Conservation (phyloP, 1,140 invertebrate species). For the Thaumatotibia leucotreta region DNA sequence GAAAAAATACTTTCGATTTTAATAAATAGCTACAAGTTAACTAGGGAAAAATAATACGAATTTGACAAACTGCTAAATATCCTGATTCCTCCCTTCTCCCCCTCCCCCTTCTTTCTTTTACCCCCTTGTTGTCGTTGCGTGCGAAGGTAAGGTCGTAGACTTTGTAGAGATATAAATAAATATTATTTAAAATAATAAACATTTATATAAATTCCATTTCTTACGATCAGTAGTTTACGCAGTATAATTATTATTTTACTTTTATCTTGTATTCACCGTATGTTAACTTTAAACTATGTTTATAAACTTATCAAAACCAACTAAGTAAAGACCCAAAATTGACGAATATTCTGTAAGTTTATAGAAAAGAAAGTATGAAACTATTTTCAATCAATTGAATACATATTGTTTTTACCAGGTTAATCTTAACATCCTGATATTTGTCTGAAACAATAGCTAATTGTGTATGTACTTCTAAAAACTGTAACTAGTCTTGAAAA, state of each 20-base stretch:
- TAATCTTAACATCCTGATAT: background rate
- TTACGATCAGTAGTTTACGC: background rate
- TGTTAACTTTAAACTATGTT: background rate
- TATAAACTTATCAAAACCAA: constrained; percentile 1
- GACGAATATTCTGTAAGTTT: background rate
- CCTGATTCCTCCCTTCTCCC: too few species aligned
- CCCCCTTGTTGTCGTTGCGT: constrained; percentile 28
- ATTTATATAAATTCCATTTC: background rate
- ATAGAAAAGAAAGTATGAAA: background rate
- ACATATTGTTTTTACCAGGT: background rate
- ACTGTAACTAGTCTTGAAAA: background rate
- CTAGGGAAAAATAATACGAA: too few species aligned
- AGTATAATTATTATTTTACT: background rate
- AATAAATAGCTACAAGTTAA: too few species aligned
- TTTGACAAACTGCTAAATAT: too few species aligned
- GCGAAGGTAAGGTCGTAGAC: constrained; percentile 25
- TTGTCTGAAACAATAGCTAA: too few species aligned
- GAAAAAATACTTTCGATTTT: too few species aligned
- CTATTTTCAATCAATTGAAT: background rate
- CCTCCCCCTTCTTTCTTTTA: constrained; percentile 20
- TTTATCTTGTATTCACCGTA: background rate
- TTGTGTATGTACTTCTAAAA: background rate
- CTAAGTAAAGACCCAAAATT: background rate
- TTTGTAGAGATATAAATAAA: constrained; percentile 5
- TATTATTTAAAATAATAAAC: background rate